These are phyloP conservation scores for Metellina segmentata DNA, from an alignment of 2,888 invertebrate genomes.

Conservation along the genomic window DNA sequence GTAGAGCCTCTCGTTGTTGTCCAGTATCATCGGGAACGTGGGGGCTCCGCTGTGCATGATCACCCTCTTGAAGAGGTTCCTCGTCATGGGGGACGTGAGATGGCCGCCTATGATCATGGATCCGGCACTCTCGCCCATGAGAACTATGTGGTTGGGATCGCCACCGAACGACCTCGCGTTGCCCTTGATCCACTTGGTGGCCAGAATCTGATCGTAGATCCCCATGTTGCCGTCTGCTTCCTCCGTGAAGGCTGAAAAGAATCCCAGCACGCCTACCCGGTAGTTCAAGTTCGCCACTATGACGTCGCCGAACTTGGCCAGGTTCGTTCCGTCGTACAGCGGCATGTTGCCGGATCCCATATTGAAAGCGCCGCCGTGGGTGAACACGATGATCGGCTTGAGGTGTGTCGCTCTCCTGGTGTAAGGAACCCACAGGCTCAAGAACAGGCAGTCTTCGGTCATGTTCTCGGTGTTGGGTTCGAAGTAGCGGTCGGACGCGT, in stretches of 20 bases:
- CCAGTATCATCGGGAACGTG: conserved; percentile 24
- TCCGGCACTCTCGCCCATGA: conserved; percentile 41
- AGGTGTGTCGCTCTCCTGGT: not conserved
- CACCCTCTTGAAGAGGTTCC: conserved; percentile 18
- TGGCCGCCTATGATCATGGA: not conserved
- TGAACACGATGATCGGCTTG: conserved; percentile 58
- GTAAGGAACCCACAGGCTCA: conserved; percentile 74
- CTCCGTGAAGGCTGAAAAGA: not conserved
- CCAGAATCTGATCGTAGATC: conserved; percentile 27
- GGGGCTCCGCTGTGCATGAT: conserved; percentile 31
- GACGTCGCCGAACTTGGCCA: conserved; percentile 22
- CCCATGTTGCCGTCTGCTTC: conserved; percentile 22
- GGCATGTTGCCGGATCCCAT: conserved; percentile 8
- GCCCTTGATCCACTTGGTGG: conserved; percentile 26
- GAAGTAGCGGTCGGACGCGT: not conserved
- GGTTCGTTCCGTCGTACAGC: conserved; percentile 31
- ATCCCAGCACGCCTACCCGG: not conserved
- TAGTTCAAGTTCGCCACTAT: conserved; percentile 15
- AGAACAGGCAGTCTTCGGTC: conserved; percentile 73
- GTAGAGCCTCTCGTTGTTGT: conserved; percentile 1
- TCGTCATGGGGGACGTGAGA: not conserved
- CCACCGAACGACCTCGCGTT: conserved; percentile 28
- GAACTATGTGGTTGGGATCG: conserved; percentile 9
- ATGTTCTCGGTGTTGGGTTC: conserved; percentile 10
- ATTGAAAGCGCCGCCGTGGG: conserved; percentile 51